A percentile compares a stretch with the other conserved stretches of the same genome.
phyloP scores from a whole-genome alignment of 2,113 vertebrate species.

The Pedionomus torquatus region DNA sequence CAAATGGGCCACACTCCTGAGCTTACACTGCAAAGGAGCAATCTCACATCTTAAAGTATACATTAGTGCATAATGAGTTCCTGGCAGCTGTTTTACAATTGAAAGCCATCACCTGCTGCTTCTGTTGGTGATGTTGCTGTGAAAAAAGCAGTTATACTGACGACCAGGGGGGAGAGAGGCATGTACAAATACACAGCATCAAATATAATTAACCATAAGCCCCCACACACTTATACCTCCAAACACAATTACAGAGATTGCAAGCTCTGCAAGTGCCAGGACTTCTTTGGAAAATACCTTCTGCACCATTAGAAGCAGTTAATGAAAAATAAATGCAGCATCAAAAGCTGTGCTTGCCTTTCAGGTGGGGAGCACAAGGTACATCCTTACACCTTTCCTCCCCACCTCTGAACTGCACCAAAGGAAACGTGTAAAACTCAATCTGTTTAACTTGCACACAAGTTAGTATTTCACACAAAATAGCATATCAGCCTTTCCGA shows the following conservation, averaged over 20 bases:
- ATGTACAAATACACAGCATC: not conserved
- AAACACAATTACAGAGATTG: not conserved
- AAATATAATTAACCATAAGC: not conserved
- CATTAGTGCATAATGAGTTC: not conserved
- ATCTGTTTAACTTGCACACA: not conserved
- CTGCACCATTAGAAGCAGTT: not conserved
- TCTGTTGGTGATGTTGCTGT: not conserved
- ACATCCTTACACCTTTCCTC: not conserved
- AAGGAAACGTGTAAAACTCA: not conserved
- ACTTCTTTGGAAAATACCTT: not conserved
- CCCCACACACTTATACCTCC: not conserved
- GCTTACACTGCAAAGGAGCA: not conserved
- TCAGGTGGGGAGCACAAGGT: not conserved
- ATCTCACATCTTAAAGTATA: not conserved
- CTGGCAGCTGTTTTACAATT: constrained; percentile 3
- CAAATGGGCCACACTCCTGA: not conserved
- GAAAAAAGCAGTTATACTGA: not conserved
- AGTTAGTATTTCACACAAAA: not conserved
- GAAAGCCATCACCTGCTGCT: constrained; percentile 37
- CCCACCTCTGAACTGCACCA: not conserved
- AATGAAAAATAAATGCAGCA: not conserved
- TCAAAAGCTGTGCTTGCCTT: not conserved
- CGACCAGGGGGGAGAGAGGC: not conserved
- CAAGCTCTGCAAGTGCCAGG: not conserved
- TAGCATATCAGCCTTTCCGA: not conserved